These are phyloP conservation scores for Drosophila chauvacae DNA, from an alignment of 1,140 invertebrate genomes.

Conservation along the genomic window DNA sequence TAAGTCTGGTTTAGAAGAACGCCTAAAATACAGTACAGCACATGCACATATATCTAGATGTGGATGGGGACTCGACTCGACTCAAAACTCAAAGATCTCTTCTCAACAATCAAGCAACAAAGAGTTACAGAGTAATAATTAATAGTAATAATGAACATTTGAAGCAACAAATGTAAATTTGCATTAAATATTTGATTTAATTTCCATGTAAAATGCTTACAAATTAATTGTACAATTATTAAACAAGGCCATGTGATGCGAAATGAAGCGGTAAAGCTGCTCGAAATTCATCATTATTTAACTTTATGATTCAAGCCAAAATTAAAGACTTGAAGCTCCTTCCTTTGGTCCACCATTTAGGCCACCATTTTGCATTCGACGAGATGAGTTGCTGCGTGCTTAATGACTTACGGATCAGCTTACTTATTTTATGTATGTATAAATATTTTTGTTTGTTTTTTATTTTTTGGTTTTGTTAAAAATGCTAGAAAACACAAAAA, in stretches of 20 bases:
- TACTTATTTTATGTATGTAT: slow-evolving; percentile 34
- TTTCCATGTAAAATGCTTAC: slow-evolving; percentile 70
- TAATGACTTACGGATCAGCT: slow-evolving; percentile 47
- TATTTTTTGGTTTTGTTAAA: slow-evolving; percentile 20
- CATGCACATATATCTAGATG: slow-evolving; percentile 43
- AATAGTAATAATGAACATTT: slow-evolving; percentile 70
- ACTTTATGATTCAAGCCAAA: slow-evolving; percentile 20
- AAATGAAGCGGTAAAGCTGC: slow-evolving; percentile 44
- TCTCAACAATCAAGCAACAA: slow-evolving; percentile 77
- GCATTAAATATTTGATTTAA: slow-evolving; percentile 78
- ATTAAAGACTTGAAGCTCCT: slow-evolving; percentile 20
- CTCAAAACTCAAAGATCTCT: slow-evolving; percentile 41
- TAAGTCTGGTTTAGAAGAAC: slow-evolving; percentile 75
- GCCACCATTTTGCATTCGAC: slow-evolving; percentile 18
- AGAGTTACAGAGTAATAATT: slow-evolving; percentile 65
- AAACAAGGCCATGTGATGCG: slow-evolving; percentile 70
- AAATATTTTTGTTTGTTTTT: slow-evolving; percentile 28
- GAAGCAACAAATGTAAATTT: slow-evolving; percentile 75
- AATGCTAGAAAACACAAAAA: slow-evolving; percentile 48
- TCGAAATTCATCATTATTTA: slow-evolving; percentile 33
- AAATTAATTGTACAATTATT: slow-evolving; percentile 80
- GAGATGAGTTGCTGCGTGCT: slow-evolving; percentile 17
- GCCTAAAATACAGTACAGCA: slow-evolving; percentile 60
- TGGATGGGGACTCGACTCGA: slow-evolving; percentile 1
- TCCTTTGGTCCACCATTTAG: slow-evolving; percentile 42